phyloP scores from a whole-genome alignment of 2,797 vertebrate genomes.

The Enteromius viviparus region DNA sequence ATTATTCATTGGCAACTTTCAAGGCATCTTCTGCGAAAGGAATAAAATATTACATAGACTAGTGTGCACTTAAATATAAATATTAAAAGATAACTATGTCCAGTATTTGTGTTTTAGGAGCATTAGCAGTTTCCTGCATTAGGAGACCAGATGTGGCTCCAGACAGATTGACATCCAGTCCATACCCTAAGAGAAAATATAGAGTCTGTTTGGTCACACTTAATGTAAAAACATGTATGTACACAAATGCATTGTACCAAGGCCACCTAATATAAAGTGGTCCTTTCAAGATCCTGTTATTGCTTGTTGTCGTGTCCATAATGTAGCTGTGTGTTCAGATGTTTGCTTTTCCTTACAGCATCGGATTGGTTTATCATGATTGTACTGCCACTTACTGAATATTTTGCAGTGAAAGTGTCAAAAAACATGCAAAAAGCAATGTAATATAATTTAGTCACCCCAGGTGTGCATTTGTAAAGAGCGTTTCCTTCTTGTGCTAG shows the following conservation, averaged over 20 bases:
- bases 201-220: not conserved
- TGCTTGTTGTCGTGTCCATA: not conserved
- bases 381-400: not conserved
- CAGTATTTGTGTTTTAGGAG: not conserved
- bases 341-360: not conserved
- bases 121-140: not conserved
- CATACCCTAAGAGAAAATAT: not conserved
- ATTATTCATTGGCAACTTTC: too few relatives aligned
- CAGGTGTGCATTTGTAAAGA: not conserved
- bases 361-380: not conserved
- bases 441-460: not conserved
- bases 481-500: not conserved
- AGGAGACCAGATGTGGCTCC: not conserved
- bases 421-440: not conserved
- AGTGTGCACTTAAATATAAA: not conserved
- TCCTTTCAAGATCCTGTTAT: too few relatives aligned
- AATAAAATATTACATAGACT: not conserved
- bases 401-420: not conserved
- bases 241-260: too few relatives aligned
- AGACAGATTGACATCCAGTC: not conserved
- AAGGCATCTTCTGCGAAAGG: not conserved
- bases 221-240: too few relatives aligned
- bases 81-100: not conserved
- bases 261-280: too few relatives aligned
- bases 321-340: not conserved